Conservation (phyloP, 2,797 vertebrate genomes). For the Rhinatrema bivittatum region DNA sequence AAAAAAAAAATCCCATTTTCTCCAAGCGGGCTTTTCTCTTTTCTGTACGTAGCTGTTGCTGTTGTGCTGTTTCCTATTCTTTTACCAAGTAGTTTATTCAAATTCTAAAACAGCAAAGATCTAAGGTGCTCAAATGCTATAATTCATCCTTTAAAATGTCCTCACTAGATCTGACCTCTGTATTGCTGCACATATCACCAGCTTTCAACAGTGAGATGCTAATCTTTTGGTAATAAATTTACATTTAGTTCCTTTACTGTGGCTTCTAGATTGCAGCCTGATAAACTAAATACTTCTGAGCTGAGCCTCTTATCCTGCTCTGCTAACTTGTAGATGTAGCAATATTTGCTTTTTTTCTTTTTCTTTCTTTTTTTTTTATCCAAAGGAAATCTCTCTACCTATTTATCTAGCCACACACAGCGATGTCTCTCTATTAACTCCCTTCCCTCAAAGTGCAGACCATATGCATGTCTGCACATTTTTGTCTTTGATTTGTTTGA, state of each 20-base stretch:
- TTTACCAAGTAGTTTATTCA: conserved; percentile 18
- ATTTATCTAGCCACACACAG: too few relatives aligned
- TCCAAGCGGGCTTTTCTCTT: too few relatives aligned
- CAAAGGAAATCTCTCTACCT: too few relatives aligned
- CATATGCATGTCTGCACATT: too few relatives aligned
- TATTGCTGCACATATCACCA: conserved; percentile 27
- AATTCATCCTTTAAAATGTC: too few relatives aligned
- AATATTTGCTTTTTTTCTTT: conserved; percentile 3
- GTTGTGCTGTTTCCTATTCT: too few relatives aligned
- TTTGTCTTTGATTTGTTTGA: too few relatives aligned
- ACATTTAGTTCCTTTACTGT: conserved; percentile 29
- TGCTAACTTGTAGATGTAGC: conserved; percentile 27
- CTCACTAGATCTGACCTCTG: conserved; percentile 31
- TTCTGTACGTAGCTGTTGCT: not conserved
- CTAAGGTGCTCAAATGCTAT: conserved; percentile 6
- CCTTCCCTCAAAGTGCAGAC: too few relatives aligned
- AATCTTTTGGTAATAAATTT: conserved; percentile 35
- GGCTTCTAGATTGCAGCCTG: conserved; percentile 28
- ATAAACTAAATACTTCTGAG: conserved; percentile 27
- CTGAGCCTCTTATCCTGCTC: conserved; percentile 34
- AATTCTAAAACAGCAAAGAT: conserved; percentile 5
- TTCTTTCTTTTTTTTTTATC: conserved; percentile 6
- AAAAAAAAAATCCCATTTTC: too few relatives aligned
- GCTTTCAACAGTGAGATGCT: conserved; percentile 14
- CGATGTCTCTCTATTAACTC: too few relatives aligned